Evolutionary conservation across 2,888 invertebrate species (phyloP).

Genomic region (Nemotelus pantherinus): DNA sequence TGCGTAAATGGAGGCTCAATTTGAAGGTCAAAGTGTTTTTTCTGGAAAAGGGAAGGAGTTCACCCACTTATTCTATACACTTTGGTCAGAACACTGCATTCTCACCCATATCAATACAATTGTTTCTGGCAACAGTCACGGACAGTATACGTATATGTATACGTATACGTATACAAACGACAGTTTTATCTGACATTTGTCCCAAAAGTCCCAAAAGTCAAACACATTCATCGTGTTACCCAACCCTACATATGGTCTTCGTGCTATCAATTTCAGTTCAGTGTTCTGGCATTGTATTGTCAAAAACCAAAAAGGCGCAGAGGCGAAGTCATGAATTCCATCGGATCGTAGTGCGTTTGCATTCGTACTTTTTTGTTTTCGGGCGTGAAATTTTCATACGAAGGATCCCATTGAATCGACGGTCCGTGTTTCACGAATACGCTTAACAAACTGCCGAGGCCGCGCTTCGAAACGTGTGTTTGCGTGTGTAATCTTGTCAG

Average conservation of each 20-base stretch:
- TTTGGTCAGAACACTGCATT: no score
- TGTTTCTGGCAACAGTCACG: no score
- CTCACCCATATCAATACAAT: no score
- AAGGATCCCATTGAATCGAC: not conserved
- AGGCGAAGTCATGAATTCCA: conserved; percentile 34
- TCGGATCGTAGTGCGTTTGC: conserved; percentile 20
- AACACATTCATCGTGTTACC: not conserved
- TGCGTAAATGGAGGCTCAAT: no score
- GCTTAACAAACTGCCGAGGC: not conserved
- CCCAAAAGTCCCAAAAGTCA: not conserved
- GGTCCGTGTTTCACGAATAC: not conserved
- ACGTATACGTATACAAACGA: no score
- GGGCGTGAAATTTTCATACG: not conserved
- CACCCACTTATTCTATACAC: no score
- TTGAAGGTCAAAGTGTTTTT: no score
- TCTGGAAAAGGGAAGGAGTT: no score
- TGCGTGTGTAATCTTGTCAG: conserved; percentile 9
- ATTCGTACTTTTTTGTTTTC: conserved; percentile 15
- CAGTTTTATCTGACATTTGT: no score
- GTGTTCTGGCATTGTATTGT: conserved; percentile 30
- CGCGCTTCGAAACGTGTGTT: not conserved
- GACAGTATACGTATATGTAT: no score
- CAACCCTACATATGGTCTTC: conserved; percentile 7
- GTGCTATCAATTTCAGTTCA: conserved; percentile 15
- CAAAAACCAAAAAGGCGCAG: conserved; percentile 42